Percentiles rank a stretch among this genome's conserved stretches.
Evolutionary conservation across 2,888 invertebrate genomes (phyloP).

Genomic region (Drosophila niveifrons): DNA sequence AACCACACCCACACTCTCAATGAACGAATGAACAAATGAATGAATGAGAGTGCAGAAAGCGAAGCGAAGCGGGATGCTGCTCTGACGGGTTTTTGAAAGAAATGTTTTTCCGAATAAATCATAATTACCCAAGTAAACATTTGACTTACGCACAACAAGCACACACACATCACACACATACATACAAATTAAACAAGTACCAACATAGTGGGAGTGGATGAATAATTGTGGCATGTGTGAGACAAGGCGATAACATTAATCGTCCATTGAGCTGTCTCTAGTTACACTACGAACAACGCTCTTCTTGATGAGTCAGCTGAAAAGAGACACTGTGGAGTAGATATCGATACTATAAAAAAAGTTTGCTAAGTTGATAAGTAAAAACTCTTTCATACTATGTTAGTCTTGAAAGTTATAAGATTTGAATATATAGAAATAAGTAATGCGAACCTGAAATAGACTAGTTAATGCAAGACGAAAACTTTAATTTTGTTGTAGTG

Average conservation of each 20-base stretch:
- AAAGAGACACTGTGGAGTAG: not conserved
- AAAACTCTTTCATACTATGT: too few relatives aligned
- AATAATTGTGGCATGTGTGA: slow-evolving; percentile 15
- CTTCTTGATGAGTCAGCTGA: not conserved
- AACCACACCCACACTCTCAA: slow-evolving; percentile 31
- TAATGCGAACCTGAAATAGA: too few relatives aligned
- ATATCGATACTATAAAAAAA: too few relatives aligned
- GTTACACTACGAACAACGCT: not conserved
- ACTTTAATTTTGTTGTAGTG: too few relatives aligned
- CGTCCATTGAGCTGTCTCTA: slow-evolving; percentile 38
- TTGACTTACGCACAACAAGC: slow-evolving; percentile 28
- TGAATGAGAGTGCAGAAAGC: slow-evolving; percentile 9
- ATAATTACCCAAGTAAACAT: slow-evolving; percentile 76
- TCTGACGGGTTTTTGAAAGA: slow-evolving; percentile 47
- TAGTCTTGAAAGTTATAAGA: too few relatives aligned
- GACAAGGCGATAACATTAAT: slow-evolving; percentile 61
- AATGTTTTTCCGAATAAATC: slow-evolving; percentile 72
- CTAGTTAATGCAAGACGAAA: too few relatives aligned
- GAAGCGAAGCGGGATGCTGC: slow-evolving; percentile 1
- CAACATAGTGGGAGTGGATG: slow-evolving; percentile 6
- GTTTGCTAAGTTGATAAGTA: too few relatives aligned
- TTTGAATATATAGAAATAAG: too few relatives aligned
- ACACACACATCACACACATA: not conserved
- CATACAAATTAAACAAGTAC: not conserved
- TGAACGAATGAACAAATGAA: not conserved